phyloP scores from a whole-genome alignment of 2,888 invertebrate species.

The Nemurella pictetii region DNA sequence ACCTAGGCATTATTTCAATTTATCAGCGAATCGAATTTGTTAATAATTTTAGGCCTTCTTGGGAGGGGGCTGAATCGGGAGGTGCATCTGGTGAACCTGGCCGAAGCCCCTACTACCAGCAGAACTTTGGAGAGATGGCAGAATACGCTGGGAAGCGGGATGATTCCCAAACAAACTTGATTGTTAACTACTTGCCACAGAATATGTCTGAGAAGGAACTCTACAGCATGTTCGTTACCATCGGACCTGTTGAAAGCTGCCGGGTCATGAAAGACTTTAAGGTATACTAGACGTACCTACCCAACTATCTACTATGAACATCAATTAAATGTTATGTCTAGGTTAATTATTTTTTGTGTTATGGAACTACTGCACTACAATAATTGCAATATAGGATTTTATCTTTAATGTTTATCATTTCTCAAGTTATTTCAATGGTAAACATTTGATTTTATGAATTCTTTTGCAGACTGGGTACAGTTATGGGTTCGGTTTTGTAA shows the following conservation, averaged over 20 bases:
- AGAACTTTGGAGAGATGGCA: constrained; percentile 29
- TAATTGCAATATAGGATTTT: background rate
- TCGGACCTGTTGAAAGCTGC: constrained; percentile 87
- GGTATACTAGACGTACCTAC: constrained; percentile 60
- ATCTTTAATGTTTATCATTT: no score
- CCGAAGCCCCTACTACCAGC: constrained; percentile 23
- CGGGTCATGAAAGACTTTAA: constrained; percentile 90
- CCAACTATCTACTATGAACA: no score
- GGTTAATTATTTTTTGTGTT: background rate
- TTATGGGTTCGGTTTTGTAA: constrained; percentile 95
- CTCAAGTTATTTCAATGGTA: no score
- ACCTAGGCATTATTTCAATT: background rate
- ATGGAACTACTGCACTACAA: no score
- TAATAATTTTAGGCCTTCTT: constrained; percentile 22
- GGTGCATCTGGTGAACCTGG: constrained; percentile 30
- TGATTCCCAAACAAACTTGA: constrained; percentile 71
- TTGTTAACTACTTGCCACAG: constrained; percentile 94
- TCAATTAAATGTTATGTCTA: no score
- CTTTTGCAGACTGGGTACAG: constrained; percentile 89
- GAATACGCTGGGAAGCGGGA: constrained; percentile 37
- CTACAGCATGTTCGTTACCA: constrained; percentile 82
- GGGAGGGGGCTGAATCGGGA: constrained; percentile 36
- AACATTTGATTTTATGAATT: no score
- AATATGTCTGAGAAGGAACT: constrained; percentile 90
- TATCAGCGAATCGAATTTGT: background rate